Evolutionary conservation across 1,140 invertebrate species (phyloP).

Genomic region (Cydia amplana): DNA sequence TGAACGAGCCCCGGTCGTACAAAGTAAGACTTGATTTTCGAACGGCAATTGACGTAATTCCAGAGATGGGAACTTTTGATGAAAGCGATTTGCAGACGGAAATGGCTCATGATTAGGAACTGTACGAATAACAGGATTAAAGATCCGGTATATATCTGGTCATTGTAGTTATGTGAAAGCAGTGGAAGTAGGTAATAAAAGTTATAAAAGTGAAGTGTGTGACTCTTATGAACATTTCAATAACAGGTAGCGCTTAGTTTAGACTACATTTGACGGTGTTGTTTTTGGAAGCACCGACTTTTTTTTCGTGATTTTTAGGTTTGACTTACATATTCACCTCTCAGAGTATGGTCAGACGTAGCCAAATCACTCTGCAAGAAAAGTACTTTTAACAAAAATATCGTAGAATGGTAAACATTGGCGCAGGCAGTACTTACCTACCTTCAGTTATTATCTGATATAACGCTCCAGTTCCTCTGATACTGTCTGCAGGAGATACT

Average conservation of each 20-base stretch:
- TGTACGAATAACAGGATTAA: constrained; percentile 13
- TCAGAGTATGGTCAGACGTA: no score
- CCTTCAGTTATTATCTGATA: not conserved
- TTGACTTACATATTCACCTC: no score
- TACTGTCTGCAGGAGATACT: not conserved
- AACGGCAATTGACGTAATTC: constrained; percentile 25
- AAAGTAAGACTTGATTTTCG: not conserved
- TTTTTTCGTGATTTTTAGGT: no score
- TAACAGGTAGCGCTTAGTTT: no score
- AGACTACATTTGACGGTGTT: no score
- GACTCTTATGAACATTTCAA: no score
- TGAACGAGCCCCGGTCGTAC: not conserved
- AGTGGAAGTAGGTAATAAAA: no score
- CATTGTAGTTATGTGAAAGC: not conserved
- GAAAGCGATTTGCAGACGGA: constrained; percentile 21
- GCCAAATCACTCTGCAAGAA: no score
- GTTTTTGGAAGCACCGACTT: no score
- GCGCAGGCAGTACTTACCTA: not conserved
- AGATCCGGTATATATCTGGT: not conserved
- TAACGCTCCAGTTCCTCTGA: not conserved
- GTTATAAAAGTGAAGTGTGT: no score
- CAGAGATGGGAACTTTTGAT: constrained; percentile 21
- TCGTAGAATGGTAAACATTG: no score
- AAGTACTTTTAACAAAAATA: no score
- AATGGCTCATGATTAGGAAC: constrained; percentile 23